A percentile compares a stretch with the other conserved stretches of the same genome.
phyloP scores from a whole-genome alignment of 1,140 invertebrate genomes.

The Micrasema longulum region DNA sequence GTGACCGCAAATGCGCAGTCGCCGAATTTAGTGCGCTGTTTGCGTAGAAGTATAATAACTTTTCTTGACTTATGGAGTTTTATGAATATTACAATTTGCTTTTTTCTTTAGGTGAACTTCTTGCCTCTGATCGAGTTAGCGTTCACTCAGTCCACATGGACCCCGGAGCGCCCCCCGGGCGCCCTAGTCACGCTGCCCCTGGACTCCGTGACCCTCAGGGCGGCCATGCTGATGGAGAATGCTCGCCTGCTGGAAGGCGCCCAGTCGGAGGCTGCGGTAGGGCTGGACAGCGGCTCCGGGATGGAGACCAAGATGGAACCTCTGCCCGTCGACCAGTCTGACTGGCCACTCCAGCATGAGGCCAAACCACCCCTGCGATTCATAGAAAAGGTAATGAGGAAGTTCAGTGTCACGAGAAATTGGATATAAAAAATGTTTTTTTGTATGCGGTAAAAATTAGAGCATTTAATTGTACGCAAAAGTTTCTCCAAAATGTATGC shows the following conservation, averaged over 20 bases:
- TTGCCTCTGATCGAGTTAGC: constrained; percentile 66
- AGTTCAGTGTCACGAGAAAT: too few relatives aligned
- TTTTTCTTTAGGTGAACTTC: constrained; percentile 58
- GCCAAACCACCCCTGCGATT: constrained; percentile 36
- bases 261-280: not conserved
- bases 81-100: too few relatives aligned
- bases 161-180: constrained; percentile 57
- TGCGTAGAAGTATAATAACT: too few relatives aligned
- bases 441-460: too few relatives aligned
- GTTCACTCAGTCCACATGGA: constrained; percentile 61
- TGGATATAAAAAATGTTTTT: too few relatives aligned
- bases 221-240: constrained; percentile 8
- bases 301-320: not conserved
- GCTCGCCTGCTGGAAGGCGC: constrained; percentile 9
- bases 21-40: too few relatives aligned
- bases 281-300: not conserved
- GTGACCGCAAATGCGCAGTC: too few relatives aligned
- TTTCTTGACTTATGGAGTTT: too few relatives aligned
- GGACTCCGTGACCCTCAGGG: constrained; percentile 56
- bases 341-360: constrained; percentile 17
- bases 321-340: not conserved
- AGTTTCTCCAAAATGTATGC: too few relatives aligned
- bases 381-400: constrained; percentile 45
- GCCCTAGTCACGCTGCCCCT: constrained; percentile 59
- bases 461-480: too few relatives aligned